Evolutionary conservation across 2,113 vertebrate genomes (phyloP).

Genomic region (Ophthalmolycus amberensis): DNA sequence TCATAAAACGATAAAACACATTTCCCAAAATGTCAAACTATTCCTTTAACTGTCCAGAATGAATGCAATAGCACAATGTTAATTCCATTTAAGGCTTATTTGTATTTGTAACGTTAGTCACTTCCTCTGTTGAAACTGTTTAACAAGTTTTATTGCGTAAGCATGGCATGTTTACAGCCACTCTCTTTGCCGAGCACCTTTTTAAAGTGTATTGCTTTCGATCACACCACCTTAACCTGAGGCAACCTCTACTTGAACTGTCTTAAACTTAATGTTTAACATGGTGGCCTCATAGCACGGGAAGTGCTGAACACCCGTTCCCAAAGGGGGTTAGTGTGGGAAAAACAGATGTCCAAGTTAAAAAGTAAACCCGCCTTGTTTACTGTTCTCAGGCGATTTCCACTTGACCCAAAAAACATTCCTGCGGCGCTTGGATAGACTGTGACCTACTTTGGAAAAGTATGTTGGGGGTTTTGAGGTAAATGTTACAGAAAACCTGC

Average conservation of each 20-base stretch:
- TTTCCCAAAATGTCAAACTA: neutral
- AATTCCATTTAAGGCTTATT: neutral
- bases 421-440: too few species aligned
- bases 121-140: neutral
- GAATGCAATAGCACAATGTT: neutral
- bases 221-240: slow-evolving; percentile 43
- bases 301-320: slow-evolving; percentile 30
- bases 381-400: slow-evolving; percentile 39
- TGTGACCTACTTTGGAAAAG: neutral
- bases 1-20: neutral
- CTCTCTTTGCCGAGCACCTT: neutral
- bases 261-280: slow-evolving; percentile 69
- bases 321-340: slow-evolving; percentile 33
- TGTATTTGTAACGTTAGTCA: neutral
- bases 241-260: neutral
- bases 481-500: neutral
- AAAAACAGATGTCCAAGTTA: slow-evolving; percentile 27
- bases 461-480: too few species aligned
- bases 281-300: slow-evolving; percentile 24
- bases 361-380: slow-evolving; percentile 56
- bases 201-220: neutral
- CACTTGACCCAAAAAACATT: slow-evolving; percentile 15
- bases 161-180: neutral
- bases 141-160: neutral
- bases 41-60: neutral